phyloP scores from a whole-genome alignment of 2,797 vertebrate species.

The Okamejei kenojei region DNA sequence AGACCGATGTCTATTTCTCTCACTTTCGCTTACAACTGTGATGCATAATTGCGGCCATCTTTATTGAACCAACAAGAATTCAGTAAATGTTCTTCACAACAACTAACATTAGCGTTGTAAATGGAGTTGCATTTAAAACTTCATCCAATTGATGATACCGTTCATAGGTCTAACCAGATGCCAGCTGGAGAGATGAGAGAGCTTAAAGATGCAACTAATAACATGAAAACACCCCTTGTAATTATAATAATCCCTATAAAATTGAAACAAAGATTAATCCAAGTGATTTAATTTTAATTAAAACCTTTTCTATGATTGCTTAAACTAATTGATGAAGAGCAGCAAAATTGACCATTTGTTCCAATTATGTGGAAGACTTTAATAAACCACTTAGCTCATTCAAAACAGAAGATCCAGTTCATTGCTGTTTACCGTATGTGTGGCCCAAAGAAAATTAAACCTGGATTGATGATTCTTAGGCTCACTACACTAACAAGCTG shows the following conservation, averaged over 20 bases:
- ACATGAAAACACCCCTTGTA: not conserved
- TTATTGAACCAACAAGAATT: not conserved
- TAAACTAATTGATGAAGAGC: conserved; percentile 18
- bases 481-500: not conserved
- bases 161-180: not conserved
- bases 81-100: not conserved
- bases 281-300: conserved; percentile 26
- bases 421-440: not conserved
- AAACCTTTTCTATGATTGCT: not conserved
- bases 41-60: not conserved
- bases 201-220: not conserved
- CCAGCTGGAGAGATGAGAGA: not conserved
- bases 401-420: not conserved
- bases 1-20: not conserved
- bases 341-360: not conserved
- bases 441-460: not conserved
- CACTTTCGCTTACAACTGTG: not conserved
- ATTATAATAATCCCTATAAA: conserved; percentile 4
- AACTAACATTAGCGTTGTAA: not conserved
- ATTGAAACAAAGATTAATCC: not conserved
- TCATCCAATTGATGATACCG: not conserved
- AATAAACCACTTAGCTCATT: not conserved
- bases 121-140: not conserved
- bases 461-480: not conserved
- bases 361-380: conserved; percentile 9